These are phyloP conservation scores for Erebia aethiops DNA, from an alignment of 2,888 invertebrate genomes.

Conservation along the genomic window DNA sequence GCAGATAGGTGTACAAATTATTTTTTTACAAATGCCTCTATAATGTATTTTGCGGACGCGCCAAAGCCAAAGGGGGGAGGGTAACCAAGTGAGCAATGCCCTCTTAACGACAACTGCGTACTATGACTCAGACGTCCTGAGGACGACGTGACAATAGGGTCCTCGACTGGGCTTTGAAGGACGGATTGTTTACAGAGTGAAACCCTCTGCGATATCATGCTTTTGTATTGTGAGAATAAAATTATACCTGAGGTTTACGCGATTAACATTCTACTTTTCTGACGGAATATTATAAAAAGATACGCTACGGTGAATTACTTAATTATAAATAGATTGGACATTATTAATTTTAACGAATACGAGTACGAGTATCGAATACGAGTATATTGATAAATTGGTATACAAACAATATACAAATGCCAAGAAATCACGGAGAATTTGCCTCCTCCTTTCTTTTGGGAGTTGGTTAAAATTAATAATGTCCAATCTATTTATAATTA, in stretches of 20 bases:
- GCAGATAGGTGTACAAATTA: slow-evolving; percentile 54
- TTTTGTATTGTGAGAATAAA: slow-evolving; percentile 24
- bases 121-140: slow-evolving; percentile 78
- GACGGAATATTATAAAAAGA: too few species aligned
- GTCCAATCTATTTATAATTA: not conserved
- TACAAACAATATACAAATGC: too few species aligned
- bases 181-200: slow-evolving; percentile 67
- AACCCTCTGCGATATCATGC: slow-evolving; percentile 57
- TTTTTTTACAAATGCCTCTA: slow-evolving; percentile 36
- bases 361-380: too few species aligned
- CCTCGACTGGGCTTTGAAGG: slow-evolving; percentile 79
- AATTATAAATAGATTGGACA: not conserved
- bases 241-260: not conserved
- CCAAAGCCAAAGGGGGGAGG: slow-evolving; percentile 51
- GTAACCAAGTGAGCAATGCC: slow-evolving; percentile 78
- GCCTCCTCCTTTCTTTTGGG: too few species aligned
- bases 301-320: too few species aligned
- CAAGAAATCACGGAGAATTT: too few species aligned
- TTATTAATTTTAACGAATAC: slow-evolving; percentile 6
- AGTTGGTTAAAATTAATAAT: slow-evolving; percentile 4
- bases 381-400: too few species aligned
- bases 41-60: slow-evolving; percentile 60
- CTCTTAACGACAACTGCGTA: slow-evolving; percentile 78
- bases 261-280: not conserved
- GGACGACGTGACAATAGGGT: slow-evolving; percentile 79